Percentiles rank a stretch among this genome's conserved stretches.
These are phyloP conservation scores for Torymus tubicola DNA, from an alignment of 2,888 invertebrate genomes.

Conservation along the genomic window DNA sequence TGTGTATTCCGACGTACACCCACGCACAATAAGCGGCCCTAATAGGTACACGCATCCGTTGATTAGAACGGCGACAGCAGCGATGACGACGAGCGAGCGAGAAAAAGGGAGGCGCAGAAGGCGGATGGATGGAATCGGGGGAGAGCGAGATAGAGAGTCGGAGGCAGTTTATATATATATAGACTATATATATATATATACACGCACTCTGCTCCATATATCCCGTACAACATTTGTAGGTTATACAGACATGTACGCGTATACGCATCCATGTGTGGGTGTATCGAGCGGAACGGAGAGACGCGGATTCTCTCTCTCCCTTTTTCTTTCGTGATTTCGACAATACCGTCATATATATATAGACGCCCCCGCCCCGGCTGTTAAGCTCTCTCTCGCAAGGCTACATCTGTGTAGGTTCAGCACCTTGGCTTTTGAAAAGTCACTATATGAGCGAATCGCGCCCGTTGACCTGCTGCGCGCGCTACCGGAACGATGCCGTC, in stretches of 20 bases:
- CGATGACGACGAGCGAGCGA: conserved; percentile 55
- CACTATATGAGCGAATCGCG: too few relatives aligned
- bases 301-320: conserved; percentile 1
- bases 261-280: background rate
- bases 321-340: conserved; percentile 32
- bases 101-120: conserved; percentile 34
- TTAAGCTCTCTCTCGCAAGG: conserved; percentile 28
- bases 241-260: conserved; percentile 2
- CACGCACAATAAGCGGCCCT: conserved; percentile 74
- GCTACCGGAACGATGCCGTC: too few relatives aligned
- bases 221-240: conserved; percentile 50
- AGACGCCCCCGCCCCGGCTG: conserved; percentile 19
- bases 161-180: conserved; percentile 1
- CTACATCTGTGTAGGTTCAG: conserved; percentile 35
- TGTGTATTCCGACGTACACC: conserved; percentile 67
- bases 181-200: background rate
- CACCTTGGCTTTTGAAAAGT: background rate
- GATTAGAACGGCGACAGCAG: conserved; percentile 69
- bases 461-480: too few relatives aligned
- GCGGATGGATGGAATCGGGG: conserved; percentile 57
- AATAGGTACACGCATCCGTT: conserved; percentile 75
- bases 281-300: conserved; percentile 33
- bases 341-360: conserved; percentile 18
- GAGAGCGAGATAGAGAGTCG: conserved; percentile 31
- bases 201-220: background rate